Percentiles rank a stretch among this genome's conserved stretches.
These are phyloP conservation scores for Syndactyla subalaris DNA, from an alignment of 2,797 vertebrate species.

Conservation along the genomic window DNA sequence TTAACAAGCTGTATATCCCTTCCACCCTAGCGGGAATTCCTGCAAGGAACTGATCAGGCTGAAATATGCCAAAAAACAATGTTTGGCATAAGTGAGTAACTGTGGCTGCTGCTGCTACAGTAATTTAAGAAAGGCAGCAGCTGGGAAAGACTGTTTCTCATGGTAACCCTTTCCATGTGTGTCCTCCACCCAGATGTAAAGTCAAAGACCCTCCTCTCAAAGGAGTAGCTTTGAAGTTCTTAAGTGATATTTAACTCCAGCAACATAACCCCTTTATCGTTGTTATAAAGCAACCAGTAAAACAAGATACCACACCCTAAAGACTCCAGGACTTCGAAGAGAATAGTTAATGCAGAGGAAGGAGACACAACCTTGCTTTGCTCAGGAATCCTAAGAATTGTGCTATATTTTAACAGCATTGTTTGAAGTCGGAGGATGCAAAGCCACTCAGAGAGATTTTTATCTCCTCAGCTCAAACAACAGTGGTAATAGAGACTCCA, in stretches of 20 bases:
- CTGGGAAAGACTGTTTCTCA: slow-evolving; percentile 32
- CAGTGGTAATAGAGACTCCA: slow-evolving; percentile 30
- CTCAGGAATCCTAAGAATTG: slow-evolving; percentile 47
- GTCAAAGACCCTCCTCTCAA: slow-evolving; percentile 46
- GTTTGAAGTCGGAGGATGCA: slow-evolving; percentile 39
- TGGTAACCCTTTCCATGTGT: slow-evolving; percentile 41
- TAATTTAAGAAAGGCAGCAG: slow-evolving; percentile 63
- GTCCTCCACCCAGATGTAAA: slow-evolving; percentile 56
- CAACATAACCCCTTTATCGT: slow-evolving; percentile 9
- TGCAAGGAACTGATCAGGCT: slow-evolving; percentile 42
- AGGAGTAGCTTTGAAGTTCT: slow-evolving; percentile 64
- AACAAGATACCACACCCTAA: slow-evolving; percentile 21
- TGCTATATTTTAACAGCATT: slow-evolving; percentile 31
- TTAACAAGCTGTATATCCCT: slow-evolving; percentile 51
- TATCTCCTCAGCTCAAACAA: slow-evolving; percentile 52
- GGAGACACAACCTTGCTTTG: neutral
- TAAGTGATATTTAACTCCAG: slow-evolving; percentile 57
- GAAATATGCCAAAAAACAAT: slow-evolving; percentile 35
- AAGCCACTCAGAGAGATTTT: slow-evolving; percentile 40
- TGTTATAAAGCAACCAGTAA: slow-evolving; percentile 50
- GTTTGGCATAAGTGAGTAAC: slow-evolving; percentile 21
- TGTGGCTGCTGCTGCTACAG: neutral
- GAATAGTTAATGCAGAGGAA: slow-evolving; percentile 10
- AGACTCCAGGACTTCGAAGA: slow-evolving; percentile 32
- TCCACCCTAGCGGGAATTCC: slow-evolving; percentile 55